Percentiles rank a stretch among this genome's conserved stretches.
Evolutionary conservation across 1,140 invertebrate genomes (phyloP).

Genomic region (Brachionus rotundiformis): DNA sequence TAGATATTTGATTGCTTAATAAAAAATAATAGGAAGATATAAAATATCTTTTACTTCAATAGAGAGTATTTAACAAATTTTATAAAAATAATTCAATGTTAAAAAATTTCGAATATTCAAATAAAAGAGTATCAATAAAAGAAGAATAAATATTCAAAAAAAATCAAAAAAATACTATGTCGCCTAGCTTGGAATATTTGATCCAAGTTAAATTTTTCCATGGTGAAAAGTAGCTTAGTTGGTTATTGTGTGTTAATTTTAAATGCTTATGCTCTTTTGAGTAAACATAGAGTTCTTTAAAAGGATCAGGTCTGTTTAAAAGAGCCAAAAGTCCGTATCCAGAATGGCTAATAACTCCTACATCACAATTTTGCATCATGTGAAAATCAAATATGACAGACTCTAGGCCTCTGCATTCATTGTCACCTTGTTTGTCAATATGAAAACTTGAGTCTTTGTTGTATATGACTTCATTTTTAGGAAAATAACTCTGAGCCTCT

Average conservation of each 20-base stretch:
- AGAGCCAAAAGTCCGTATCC: slow-evolving; percentile 6
- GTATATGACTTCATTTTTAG: not conserved
- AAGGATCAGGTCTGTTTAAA: slow-evolving; percentile 15
- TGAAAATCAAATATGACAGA: slow-evolving; percentile 42
- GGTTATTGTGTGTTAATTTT: not conserved
- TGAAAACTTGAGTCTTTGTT: not conserved
- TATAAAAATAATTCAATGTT: too few relatives aligned
- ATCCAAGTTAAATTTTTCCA: slow-evolving; percentile 19
- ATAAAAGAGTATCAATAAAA: too few relatives aligned
- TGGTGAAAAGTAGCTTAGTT: not conserved
- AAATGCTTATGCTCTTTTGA: not conserved
- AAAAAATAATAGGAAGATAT: too few relatives aligned
- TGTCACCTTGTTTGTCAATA: not conserved
- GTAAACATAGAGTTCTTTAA: slow-evolving; percentile 26
- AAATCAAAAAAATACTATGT: not conserved
- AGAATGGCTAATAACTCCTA: not conserved
- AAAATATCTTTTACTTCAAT: too few relatives aligned
- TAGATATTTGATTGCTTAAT: too few relatives aligned
- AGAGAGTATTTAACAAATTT: too few relatives aligned
- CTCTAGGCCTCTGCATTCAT: not conserved
- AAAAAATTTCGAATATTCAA: too few relatives aligned
- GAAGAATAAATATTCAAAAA: too few relatives aligned
- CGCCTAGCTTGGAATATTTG: not conserved
- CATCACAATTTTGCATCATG: slow-evolving; percentile 41
- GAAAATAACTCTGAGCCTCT: slow-evolving; percentile 4